phyloP scores from a whole-genome alignment of 2,888 invertebrate genomes.

The Meteorus colon region DNA sequence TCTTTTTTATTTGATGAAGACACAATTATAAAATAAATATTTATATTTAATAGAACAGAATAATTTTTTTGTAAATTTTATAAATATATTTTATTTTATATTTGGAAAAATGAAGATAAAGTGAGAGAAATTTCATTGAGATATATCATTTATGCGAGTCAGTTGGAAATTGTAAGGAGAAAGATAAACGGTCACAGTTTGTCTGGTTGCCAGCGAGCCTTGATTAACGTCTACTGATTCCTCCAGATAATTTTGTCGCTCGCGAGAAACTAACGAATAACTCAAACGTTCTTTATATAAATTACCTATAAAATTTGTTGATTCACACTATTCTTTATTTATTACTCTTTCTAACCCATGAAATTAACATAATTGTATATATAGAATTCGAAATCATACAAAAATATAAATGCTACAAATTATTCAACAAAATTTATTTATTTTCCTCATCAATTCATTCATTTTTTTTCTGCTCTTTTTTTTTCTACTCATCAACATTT shows the following conservation, averaged over 20 bases:
- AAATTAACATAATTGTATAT: background rate
- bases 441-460: too few relatives aligned
- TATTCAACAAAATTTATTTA: background rate
- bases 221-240: constrained; percentile 35
- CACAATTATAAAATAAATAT: too few relatives aligned
- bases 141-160: background rate
- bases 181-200: constrained; percentile 20
- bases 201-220: constrained; percentile 11
- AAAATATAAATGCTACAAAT: background rate
- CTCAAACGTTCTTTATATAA: constrained; percentile 7
- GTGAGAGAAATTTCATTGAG: constrained; percentile 3
- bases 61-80: background rate
- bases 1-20: too few relatives aligned
- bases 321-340: background rate
- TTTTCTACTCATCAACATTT: too few relatives aligned
- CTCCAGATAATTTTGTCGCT: constrained; percentile 32
- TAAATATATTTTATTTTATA: background rate
- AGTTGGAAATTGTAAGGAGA: background rate
- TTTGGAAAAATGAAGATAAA: background rate
- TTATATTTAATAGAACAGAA: background rate
- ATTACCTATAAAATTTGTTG: background rate
- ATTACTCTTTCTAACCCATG: background rate
- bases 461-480: too few relatives aligned
- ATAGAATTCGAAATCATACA: too few relatives aligned
- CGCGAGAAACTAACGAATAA: constrained; percentile 31